phyloP scores from a whole-genome alignment of 2,888 invertebrate genomes.

The Helleia helle region DNA sequence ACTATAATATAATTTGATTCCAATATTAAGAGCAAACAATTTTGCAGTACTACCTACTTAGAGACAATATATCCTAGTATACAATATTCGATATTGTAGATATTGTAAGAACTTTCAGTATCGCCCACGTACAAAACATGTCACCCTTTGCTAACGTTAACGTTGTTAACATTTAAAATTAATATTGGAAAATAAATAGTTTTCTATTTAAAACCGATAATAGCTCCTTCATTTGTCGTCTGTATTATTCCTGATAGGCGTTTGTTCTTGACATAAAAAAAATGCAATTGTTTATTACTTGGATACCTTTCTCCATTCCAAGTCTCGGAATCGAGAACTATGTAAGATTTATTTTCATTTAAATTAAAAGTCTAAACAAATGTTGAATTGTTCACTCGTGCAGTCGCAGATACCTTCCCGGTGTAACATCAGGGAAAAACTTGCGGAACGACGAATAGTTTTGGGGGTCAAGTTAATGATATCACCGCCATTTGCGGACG shows the following conservation, averaged over 20 bases:
- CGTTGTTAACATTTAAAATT: no score
- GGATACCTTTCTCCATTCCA: conserved; percentile 2
- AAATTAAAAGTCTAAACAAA: conserved; percentile 28
- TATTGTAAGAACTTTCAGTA: no score
- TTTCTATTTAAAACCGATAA: no score
- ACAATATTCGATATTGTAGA: no score
- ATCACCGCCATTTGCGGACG: conserved; percentile 70
- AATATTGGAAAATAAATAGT: no score
- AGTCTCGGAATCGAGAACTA: conserved; percentile 1
- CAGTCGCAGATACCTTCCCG: conserved; percentile 48
- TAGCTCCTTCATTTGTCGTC: no score
- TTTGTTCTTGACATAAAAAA: background rate
- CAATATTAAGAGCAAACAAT: no score
- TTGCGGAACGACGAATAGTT: conserved; percentile 60
- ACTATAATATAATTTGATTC: no score
- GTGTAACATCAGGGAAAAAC: conserved; percentile 67
- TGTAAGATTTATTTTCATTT: conserved; percentile 6
- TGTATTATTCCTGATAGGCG: background rate
- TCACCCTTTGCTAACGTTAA: no score
- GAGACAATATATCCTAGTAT: no score
- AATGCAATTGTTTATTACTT: conserved; percentile 6
- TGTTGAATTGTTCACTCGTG: conserved; percentile 29
- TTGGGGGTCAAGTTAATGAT: conserved; percentile 70
- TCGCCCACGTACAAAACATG: no score
- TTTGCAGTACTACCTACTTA: no score